phyloP scores from a whole-genome alignment of 2,888 invertebrate genomes.

The Apocheima hispidaria region DNA sequence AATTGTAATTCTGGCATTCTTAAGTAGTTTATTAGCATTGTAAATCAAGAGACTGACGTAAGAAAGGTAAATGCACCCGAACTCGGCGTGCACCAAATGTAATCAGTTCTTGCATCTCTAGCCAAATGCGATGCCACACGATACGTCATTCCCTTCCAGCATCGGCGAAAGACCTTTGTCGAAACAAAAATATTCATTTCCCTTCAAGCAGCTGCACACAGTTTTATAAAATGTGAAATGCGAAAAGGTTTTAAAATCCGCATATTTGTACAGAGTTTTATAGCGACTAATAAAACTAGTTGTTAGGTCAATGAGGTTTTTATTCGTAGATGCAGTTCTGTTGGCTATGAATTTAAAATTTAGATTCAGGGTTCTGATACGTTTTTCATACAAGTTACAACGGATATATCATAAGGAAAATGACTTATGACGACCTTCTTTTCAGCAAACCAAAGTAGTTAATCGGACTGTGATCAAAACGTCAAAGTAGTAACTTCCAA shows the following conservation, averaged over 20 bases:
- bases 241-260: constrained; percentile 8
- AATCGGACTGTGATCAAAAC: no score
- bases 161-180: constrained; percentile 11
- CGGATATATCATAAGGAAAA: background rate
- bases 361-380: constrained; percentile 8
- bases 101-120: constrained; percentile 31
- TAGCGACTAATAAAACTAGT: constrained; percentile 22
- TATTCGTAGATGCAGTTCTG: constrained; percentile 21
- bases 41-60: constrained; percentile 26
- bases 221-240: background rate
- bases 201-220: background rate
- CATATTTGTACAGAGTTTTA: constrained; percentile 14
- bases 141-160: constrained; percentile 16
- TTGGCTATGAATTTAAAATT: constrained; percentile 28
- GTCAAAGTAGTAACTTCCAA: no score
- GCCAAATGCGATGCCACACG: constrained; percentile 37
- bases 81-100: constrained; percentile 20
- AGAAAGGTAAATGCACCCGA: constrained; percentile 41
- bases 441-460: no score
- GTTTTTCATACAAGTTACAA: background rate
- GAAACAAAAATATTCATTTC: background rate
- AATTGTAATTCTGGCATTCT: background rate
- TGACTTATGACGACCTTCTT: no score
- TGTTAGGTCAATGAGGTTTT: constrained; percentile 36
- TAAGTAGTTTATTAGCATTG: constrained; percentile 9